Evolutionary conservation across 2,888 invertebrate species (phyloP), one percentile per base, ranked within the genome.

Genomic region (Aplocera efformata): DNA sequence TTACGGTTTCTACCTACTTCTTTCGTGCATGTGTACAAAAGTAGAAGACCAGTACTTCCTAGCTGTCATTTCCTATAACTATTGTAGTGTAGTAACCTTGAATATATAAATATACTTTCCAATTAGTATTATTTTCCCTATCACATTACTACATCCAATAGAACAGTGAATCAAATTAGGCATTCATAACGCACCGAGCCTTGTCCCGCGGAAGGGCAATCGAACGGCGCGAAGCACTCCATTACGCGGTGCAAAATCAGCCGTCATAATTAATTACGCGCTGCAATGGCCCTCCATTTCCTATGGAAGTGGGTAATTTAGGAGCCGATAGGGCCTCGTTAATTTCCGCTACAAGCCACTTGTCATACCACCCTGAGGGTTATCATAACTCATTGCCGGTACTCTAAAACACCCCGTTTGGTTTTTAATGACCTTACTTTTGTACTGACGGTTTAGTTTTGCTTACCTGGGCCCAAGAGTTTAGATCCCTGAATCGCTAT

Each of bases 311-410:
- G 52, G 46, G 35, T 50, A 44, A 48, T 52, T 50, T 46, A 50
- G 48, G 32, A 10, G 10, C 11, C 61, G 78, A 75, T 76, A 77
- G 72, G 68, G 65, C 63, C 67, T 67, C 67, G 67, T 70, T 73
- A 76, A 77, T 79, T 68, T 79, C 79, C 80, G 76, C 47, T 59
- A 48, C 63, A 57, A 58, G 60, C 69, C 68, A 72, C 75, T 70
- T 66, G 74, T 65, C 67, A 61, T 49, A 50, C 47, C 47, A 11
- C 32, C 42, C 50, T 56, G 51, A 33, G 36, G 40, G 40, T 28
- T 48, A 43, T 48, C 60, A 46, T 55, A 54, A 56, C 55, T 57
- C 39, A 45, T 43, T 40, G 40, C 48, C 48, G 30, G 27, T 37
- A 17, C 13, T 33, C 24, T 27, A 17, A 32, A 39, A 40, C 23